These are phyloP conservation scores for Rhogogaster chlorosoma DNA, from an alignment of 2,888 invertebrate genomes.

Conservation along the genomic window DNA sequence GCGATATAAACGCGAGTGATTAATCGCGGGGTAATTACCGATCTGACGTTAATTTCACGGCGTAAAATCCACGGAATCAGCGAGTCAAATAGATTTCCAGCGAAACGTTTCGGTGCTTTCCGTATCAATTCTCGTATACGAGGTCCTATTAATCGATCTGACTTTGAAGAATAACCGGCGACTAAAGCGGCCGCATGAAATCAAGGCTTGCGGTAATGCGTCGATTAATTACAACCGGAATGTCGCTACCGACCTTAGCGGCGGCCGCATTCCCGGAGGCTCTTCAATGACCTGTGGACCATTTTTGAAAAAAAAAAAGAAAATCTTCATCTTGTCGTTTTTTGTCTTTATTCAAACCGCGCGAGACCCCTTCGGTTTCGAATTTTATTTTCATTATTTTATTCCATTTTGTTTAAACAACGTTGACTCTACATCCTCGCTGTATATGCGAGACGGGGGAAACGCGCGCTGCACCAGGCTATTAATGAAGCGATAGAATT, in stretches of 20 bases:
- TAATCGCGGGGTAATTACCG: not conserved
- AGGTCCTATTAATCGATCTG: slow-evolving; percentile 26
- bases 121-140: not conserved
- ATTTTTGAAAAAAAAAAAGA: no score
- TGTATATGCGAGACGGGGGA: not conserved
- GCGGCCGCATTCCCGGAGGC: slow-evolving; percentile 49
- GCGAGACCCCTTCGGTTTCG: not conserved
- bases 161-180: slow-evolving; percentile 40
- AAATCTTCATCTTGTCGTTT: not conserved
- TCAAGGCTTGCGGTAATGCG: slow-evolving; percentile 59
- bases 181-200: not conserved
- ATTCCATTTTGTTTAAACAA: not conserved
- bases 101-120: not conserved
- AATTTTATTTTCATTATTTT: not conserved
- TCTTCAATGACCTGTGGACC: slow-evolving; percentile 39
- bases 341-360: not conserved
- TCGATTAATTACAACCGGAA: slow-evolving; percentile 61
- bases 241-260: slow-evolving; percentile 55
- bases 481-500: slow-evolving; percentile 51
- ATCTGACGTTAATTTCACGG: not conserved
- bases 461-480: not conserved
- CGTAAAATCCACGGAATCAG: not conserved
- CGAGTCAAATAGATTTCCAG: not conserved
- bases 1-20: not conserved
- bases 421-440: not conserved